phyloP scores from a whole-genome alignment of 2,888 invertebrate genomes.

The Nasonovia ribisnigri region DNA sequence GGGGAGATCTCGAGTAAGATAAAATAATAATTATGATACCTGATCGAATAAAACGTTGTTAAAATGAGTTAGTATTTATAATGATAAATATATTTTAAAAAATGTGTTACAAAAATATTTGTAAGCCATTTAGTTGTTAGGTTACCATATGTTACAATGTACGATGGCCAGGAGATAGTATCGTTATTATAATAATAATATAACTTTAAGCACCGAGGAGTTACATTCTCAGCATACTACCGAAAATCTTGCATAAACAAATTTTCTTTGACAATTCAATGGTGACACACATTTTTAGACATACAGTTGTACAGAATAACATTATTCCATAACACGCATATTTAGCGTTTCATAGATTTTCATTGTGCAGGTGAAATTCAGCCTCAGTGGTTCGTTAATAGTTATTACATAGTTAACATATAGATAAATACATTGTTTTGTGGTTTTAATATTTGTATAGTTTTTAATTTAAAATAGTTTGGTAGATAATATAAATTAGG shows the following conservation, averaged over 20 bases:
- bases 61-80: not conserved
- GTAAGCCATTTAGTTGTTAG: not conserved
- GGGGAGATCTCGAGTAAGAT: not conserved
- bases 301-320: not conserved
- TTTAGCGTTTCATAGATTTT: not conserved
- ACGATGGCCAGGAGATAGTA: not conserved
- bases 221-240: not conserved
- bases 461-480: not conserved
- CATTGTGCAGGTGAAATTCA: not conserved
- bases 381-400: not conserved
- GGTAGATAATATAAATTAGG: not conserved
- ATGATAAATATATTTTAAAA: not conserved
- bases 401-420: not conserved
- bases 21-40: not conserved
- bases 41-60: not conserved
- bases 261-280: not conserved
- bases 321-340: not conserved
- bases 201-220: not conserved
- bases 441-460: not conserved
- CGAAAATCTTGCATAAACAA: not conserved
- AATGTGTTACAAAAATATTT: not conserved
- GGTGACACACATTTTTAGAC: not conserved
- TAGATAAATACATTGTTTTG: not conserved
- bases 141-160: not conserved
- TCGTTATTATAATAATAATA: not conserved